phyloP scores from a whole-genome alignment of 1,140 invertebrate species.

The Metopolophium dirhodum region DNA sequence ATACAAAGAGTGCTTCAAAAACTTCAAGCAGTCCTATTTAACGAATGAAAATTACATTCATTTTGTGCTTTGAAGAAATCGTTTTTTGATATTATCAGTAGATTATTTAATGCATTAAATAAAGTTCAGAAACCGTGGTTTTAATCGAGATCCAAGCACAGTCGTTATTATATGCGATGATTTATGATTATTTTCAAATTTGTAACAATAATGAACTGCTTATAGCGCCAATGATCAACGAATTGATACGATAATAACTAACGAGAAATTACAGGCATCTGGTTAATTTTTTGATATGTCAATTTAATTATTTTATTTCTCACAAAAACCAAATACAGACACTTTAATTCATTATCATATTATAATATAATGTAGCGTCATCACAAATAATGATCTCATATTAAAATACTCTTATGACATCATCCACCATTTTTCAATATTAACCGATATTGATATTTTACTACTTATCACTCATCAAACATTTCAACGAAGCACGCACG shows the following conservation, averaged over 20 bases:
- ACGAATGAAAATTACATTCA: not conserved
- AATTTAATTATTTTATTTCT: not conserved
- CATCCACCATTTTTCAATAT: not conserved
- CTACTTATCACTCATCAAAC: not conserved
- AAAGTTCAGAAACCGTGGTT: not conserved
- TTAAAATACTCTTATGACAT: not conserved
- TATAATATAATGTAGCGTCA: not conserved
- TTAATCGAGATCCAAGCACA: not conserved
- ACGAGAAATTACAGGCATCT: not conserved
- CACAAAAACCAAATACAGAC: not conserved
- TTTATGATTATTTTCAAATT: not conserved
- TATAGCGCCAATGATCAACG: not conserved
- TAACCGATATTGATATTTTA: no score
- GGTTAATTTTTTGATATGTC: not conserved
- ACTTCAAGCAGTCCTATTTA: not conserved
- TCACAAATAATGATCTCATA: not conserved
- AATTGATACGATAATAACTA: not conserved
- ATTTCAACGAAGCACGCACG: not conserved
- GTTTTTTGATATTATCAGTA: not conserved
- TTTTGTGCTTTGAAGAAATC: not conserved
- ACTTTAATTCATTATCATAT: not conserved
- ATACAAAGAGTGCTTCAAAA: not conserved
- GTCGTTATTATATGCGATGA: not conserved
- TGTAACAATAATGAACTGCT: not conserved
- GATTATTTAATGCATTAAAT: not conserved